phyloP scores from a whole-genome alignment of 2,797 vertebrate species.

The Dromococcyx pavoninus region DNA sequence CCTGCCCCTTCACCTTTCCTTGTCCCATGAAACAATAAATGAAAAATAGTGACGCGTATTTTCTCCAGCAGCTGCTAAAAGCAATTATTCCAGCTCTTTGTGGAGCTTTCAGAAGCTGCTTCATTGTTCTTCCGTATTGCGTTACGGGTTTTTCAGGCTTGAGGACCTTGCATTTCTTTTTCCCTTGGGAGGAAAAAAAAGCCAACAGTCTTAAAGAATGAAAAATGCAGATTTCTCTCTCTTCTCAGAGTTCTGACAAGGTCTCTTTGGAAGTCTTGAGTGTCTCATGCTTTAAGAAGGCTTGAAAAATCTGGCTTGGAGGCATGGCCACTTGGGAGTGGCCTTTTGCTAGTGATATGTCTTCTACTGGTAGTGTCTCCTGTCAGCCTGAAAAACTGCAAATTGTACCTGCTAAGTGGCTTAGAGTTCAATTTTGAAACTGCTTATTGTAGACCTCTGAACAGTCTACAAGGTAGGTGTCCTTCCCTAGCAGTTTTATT shows the following conservation, averaged over 20 bases:
- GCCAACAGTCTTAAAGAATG: background rate
- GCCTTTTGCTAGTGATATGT: background rate
- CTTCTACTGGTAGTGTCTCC: background rate
- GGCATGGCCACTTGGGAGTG: background rate
- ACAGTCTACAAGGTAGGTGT: background rate
- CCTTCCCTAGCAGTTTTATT: background rate
- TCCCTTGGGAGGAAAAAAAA: background rate
- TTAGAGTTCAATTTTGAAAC: background rate
- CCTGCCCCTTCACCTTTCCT: constrained; percentile 51
- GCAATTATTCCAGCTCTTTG: constrained; percentile 35
- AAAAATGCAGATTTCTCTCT: constrained; percentile 8
- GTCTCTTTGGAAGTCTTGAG: background rate
- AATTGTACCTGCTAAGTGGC: background rate
- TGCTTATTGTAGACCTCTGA: background rate
- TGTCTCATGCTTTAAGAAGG: background rate
- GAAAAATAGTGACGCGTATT: constrained; percentile 40
- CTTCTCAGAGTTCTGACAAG: background rate
- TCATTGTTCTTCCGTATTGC: background rate
- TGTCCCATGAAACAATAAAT: constrained; percentile 50
- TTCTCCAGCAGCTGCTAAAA: constrained; percentile 32
- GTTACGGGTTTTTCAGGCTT: background rate
- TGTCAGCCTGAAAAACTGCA: background rate
- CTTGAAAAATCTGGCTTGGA: background rate
- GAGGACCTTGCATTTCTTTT: background rate
- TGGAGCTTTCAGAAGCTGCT: constrained; percentile 32